phyloP scores from a whole-genome alignment of 1,140 invertebrate genomes.

The Drosophila pandora region DNA sequence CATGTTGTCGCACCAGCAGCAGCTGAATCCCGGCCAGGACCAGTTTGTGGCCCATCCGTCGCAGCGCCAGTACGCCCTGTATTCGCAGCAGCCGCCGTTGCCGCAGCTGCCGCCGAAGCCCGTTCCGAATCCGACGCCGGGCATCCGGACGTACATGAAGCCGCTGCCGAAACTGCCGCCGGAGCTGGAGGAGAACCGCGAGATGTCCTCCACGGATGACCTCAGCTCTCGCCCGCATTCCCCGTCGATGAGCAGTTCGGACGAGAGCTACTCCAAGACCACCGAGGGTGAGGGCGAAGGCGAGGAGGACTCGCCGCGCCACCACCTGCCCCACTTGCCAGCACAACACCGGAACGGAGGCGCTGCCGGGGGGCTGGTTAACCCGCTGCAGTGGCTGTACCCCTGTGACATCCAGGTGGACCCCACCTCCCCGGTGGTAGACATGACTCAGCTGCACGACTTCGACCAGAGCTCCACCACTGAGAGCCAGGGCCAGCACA shows the following conservation, averaged over 20 bases:
- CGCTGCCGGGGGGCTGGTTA: conserved; percentile 34
- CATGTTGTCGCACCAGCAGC: conserved; percentile 84
- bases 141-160: conserved; percentile 83
- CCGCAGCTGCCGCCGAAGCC: conserved; percentile 58
- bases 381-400: conserved; percentile 86
- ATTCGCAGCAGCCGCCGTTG: conserved; percentile 76
- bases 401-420: conserved; percentile 86
- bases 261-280: conserved; percentile 91
- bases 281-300: conserved; percentile 84
- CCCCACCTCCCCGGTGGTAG: conserved; percentile 72
- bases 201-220: conserved; percentile 90
- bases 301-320: conserved; percentile 79
- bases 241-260: conserved; percentile 91
- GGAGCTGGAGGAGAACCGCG: conserved; percentile 77
- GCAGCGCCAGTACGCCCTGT: conserved; percentile 85
- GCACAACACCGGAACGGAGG: conserved; percentile 6
- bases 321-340: conserved; percentile 52
- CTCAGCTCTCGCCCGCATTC: conserved; percentile 91
- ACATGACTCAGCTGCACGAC: conserved; percentile 75
- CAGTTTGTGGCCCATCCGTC: conserved; percentile 62
- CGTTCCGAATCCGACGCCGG: conserved; percentile 9
- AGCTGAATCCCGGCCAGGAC: conserved; percentile 74
- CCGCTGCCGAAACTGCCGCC: conserved; percentile 86
- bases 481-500: conserved; percentile 84
- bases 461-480: conserved; percentile 82